Percentiles rank a stretch among this genome's conserved stretches.
Conservation (phyloP, 2,113 vertebrate species). For the Misgurnus anguillicaudatus region DNA sequence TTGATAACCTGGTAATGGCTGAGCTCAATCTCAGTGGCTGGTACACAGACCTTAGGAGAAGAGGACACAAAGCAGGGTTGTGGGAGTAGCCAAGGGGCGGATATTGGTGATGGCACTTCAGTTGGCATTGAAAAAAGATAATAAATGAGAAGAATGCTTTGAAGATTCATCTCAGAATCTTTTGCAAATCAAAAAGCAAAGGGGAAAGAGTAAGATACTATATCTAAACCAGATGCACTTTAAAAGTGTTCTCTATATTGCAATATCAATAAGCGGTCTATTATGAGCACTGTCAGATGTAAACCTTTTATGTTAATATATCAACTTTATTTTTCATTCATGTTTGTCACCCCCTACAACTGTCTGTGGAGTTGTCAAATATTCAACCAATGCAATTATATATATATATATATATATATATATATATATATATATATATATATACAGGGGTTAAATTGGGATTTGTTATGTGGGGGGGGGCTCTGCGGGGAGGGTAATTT, state of each 20-base stretch:
- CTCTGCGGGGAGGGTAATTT: too few species aligned
- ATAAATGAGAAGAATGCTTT: constrained; percentile 74
- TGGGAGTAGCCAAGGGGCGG: constrained; percentile 32
- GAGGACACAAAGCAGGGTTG: constrained; percentile 17
- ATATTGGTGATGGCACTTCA: constrained; percentile 58
- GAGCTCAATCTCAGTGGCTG: not conserved
- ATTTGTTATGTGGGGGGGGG: too few species aligned
- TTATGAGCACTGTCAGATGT: too few species aligned
- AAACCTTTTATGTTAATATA: too few species aligned
- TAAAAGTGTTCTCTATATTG: not conserved
- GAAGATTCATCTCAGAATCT: constrained; percentile 72
- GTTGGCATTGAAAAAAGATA: constrained; percentile 76
- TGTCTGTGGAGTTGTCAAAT: too few species aligned
- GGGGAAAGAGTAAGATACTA: constrained; percentile 66
- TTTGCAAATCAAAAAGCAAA: constrained; percentile 53
- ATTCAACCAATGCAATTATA: too few species aligned
- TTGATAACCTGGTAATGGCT: constrained; percentile 14
- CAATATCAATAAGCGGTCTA: not conserved
- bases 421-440: too few species aligned
- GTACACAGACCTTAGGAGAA: constrained; percentile 32
- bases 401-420: too few species aligned
- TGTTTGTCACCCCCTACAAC: too few species aligned
- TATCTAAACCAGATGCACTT: constrained; percentile 59
- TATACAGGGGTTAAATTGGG: too few species aligned
- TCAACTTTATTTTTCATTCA: too few species aligned